Evolutionary conservation across 2,888 invertebrate species (phyloP), one percentile per base, ranked within the genome.

Genomic region (Ctenicera cuprea): DNA sequence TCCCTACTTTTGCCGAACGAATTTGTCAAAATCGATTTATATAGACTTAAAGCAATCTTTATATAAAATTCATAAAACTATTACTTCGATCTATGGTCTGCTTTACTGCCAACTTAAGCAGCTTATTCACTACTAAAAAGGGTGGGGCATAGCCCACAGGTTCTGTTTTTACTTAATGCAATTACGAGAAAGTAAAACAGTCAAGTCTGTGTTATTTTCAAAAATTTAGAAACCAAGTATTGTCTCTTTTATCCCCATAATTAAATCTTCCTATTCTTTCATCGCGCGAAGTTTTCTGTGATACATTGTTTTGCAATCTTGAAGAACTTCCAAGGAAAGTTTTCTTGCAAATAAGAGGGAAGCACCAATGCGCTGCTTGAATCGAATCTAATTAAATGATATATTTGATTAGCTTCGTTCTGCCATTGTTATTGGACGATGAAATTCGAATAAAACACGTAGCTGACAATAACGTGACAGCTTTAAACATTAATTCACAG

Each of bases 291-390:
- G 48, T 64, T 64, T 50, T 37, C 59, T 30, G 12, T 59, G 16
- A 64, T 48, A 30, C 64, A 50, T 64, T 64, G 64, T 64, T 64
- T 64, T 64, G 48, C 16, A 64, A 64, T 45, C 48, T 33, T 38
- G 20, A 37, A 20, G 50, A 64, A 64, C 2, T 64, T 43, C 22
- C 64, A 26, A 12, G 41, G 16, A 64, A 63, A 63, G 14, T 48
- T 64, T 57, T 45, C 33, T 11, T n/a, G 43, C 14, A 18, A 48
- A 33, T 18, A 59, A 8, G 20, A 20, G 20, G 38, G 37, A 59
- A 54, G 37, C 14, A 20, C 18, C 16, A 11, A 38, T 59, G 59
- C 41, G 37, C 20, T 59, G 14, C 38, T 20, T 16, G 59, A 59
- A 59, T 59, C 38, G 37, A 59, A 59, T 59, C 38, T 38, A 59